phyloP scores from a whole-genome alignment of 2,888 invertebrate species.

The Diloba caeruleocephala region DNA sequence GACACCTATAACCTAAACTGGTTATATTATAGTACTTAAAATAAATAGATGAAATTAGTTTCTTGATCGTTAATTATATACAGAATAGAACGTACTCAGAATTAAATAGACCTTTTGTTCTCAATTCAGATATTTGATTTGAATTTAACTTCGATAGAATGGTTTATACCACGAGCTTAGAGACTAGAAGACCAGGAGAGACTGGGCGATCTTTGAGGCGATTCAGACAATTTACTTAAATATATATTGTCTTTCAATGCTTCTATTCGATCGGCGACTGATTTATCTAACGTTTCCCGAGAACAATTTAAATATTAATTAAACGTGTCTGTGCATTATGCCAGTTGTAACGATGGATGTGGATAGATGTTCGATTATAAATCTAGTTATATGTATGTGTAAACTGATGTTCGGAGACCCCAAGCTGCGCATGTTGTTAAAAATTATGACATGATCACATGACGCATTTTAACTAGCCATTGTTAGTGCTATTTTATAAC shows the following conservation, averaged over 20 bases:
- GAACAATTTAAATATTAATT: conserved; percentile 5
- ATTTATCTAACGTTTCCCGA: not conserved
- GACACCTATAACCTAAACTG: conserved; percentile 1
- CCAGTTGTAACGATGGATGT: conserved; percentile 6
- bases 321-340: conserved; percentile 8
- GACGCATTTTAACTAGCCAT: conserved; percentile 5
- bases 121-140: not conserved
- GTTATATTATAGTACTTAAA: too few species aligned
- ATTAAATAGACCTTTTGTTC: too few species aligned
- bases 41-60: conserved; percentile 11
- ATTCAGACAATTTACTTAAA: not conserved
- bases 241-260: not conserved
- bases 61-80: conserved; percentile 15
- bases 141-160: not conserved
- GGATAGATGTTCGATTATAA: conserved; percentile 1
- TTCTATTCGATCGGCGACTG: too few species aligned
- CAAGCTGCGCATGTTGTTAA: conserved; percentile 3
- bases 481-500: too few species aligned
- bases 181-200: too few species aligned
- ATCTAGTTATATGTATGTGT: not conserved
- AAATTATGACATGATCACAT: conserved; percentile 13
- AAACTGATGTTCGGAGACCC: not conserved
- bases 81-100: conserved; percentile 3
- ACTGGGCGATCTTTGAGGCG: too few species aligned
- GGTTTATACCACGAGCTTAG: too few species aligned